Base-by-base conservation (phyloP, 2,113 vertebrate species). In the Phylloscopus whistleri region DNA sequence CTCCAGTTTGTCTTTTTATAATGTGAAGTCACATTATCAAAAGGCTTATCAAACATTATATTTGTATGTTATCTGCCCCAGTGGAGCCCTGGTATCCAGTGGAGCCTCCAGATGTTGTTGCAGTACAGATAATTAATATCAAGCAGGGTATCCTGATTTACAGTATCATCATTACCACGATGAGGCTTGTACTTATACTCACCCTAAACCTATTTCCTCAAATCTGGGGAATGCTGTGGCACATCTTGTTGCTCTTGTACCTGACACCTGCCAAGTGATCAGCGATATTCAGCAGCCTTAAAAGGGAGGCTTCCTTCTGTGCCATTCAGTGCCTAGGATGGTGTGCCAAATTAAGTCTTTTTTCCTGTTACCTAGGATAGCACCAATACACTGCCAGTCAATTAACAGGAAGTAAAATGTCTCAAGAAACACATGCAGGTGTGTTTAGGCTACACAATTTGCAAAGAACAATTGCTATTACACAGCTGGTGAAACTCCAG, bases 371-470 rank as follows among this genome's bases (percentile, higher is more conserved):
- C 62, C 69, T 87, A 62, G 46, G 75, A 66, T 35, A 85, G 62
- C 68, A 89, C 62, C 62, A 79, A 21, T 10, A 30, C 18, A 19
- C 46, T 43, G 18, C 17, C 49, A 90, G 69, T 41, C 80, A 96
- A 77, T 49, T 86, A 89, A 76, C 75, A 92, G 63, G 91, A 39
- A 24, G 69, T 62, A 94, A 92, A 91, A 58, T 60, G 7, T 79
- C 77, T 69, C 35, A 64, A 84, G 26, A 94, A 91, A 82, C 72
- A 92, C 64, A 46, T 39, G 83, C 91, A 94, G 86, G 69, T 88
- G 55, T 72, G 58, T 83, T 95, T 79, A 84, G 58, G 59, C 12
- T n/a, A 87, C 59, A 49, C 12, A 83, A 26, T 49, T 70, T 79
- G 35, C 30, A 72, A 68, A 90, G 94, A 96, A 63, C 44, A 94